These are phyloP conservation scores for Adineta ricciae DNA, from an alignment of 2,888 invertebrate genomes.

Conservation along the genomic window DNA sequence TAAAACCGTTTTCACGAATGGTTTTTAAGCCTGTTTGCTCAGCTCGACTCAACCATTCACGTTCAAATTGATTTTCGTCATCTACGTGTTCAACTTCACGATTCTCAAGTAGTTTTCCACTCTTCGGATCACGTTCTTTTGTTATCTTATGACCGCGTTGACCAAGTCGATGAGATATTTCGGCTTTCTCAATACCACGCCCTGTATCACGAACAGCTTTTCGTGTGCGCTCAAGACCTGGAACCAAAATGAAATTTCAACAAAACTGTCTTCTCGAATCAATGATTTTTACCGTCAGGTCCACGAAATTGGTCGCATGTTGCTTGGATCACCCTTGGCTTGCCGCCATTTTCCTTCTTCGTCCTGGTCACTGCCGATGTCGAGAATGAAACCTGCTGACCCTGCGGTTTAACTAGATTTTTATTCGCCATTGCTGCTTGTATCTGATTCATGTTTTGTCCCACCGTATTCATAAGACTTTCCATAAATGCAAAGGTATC, in stretches of 20 bases:
- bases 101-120: neutral
- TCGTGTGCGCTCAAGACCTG: neutral
- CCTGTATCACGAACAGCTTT: slow-evolving; percentile 16
- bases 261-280: neutral
- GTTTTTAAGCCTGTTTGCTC: neutral
- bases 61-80: neutral
- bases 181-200: neutral
- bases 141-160: neutral
- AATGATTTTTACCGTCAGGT: neutral
- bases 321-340: neutral
- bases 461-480: neutral
- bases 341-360: neutral
- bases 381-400: neutral
- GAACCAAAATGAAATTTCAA: neutral
- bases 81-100: neutral
- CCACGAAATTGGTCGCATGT: neutral
- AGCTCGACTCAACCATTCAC: neutral
- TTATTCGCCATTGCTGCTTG: neutral
- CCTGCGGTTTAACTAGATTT: neutral
- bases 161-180: slow-evolving; percentile 15
- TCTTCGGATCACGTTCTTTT: neutral
- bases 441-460: neutral
- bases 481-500: neutral
- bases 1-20: neutral
- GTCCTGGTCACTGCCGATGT: neutral